Percentiles rank a stretch among this genome's conserved stretches.
phyloP scores from a whole-genome alignment of 2,113 vertebrate species.

The Pelmatolapia mariae region DNA sequence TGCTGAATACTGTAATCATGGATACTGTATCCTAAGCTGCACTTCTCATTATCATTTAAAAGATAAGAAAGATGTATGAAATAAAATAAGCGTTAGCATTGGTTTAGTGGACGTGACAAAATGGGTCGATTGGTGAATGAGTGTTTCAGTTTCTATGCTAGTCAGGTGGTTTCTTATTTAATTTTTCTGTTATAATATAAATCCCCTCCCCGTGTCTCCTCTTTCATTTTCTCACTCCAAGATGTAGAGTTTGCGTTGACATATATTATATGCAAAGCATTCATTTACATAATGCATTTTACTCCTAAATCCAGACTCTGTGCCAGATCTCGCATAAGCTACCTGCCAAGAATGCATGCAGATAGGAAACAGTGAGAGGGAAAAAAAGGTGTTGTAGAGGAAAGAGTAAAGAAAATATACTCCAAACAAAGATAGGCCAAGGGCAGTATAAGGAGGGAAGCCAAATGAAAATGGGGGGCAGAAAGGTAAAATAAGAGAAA shows the following conservation, averaged over 20 bases:
- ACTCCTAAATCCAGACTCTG: not conserved
- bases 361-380: not conserved
- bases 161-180: not conserved
- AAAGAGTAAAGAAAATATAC: not conserved
- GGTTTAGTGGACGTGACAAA: not conserved
- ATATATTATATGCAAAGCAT: not conserved
- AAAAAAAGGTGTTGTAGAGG: not conserved
- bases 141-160: not conserved
- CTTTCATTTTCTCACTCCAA: not conserved
- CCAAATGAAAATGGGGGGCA: not conserved
- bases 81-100: not conserved
- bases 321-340: not conserved
- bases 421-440: not conserved
- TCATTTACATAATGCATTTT: not conserved
- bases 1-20: conserved; percentile 41
- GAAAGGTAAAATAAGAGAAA: conserved; percentile 5
- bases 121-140: not conserved
- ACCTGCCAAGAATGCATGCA: not conserved
- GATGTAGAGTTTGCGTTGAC: not conserved
- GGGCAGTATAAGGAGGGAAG: not conserved
- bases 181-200: not conserved
- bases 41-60: conserved; percentile 23
- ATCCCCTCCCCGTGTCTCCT: not conserved
- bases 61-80: not conserved
- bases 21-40: not conserved